Base-by-base conservation (phyloP, 1,140 invertebrate species). In the Antheraea pernyi region DNA sequence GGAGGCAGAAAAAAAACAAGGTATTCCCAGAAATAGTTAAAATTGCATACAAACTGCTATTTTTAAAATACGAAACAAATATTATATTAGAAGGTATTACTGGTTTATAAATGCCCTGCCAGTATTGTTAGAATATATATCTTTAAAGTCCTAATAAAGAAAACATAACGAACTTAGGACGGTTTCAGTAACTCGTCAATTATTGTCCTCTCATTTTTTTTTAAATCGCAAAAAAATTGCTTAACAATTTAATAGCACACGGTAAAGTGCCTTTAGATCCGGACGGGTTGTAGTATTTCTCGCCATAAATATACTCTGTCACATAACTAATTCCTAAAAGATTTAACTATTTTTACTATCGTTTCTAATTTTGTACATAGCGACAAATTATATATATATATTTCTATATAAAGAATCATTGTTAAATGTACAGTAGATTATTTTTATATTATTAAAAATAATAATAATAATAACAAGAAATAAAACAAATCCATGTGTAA, bases 311-410 rank as follows among this genome's bases (percentile, higher is more conserved):
- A 4, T 61, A 62, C 67, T 46, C 66, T 69, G 72, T 76, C 48
- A 37, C 75, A 76, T 72, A 74, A 77, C 72, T 81, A 80, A 86
- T 90, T 90, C 89, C 88, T 91, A 90, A 76, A 88, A 89, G 80
- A 86, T 82, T 84, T 80, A 77, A 89, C 85, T 91, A 91, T 91
- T 91, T 89, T 91, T 91, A 90, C 86, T 89, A 89, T 80, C 81
- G 83, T 88, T 86, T 87, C 83, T 90, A 89, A 81, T 85, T 85
- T 75, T 90, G 85, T 90, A 91, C 75, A 89, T 90, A 88, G 69
- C 81, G 77, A 91, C 73, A 87, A 85, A 89, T 81, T 83, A 86
- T 53, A 53, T 16, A 48, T 48, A 48, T 88, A 90, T 91, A 92
- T 92, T 89, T 92, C 84, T 92, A 90, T 84, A 88, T 85, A 76